phyloP scores from a whole-genome alignment of 1,140 invertebrate genomes.

The Hypsibius dujardini region DNA sequence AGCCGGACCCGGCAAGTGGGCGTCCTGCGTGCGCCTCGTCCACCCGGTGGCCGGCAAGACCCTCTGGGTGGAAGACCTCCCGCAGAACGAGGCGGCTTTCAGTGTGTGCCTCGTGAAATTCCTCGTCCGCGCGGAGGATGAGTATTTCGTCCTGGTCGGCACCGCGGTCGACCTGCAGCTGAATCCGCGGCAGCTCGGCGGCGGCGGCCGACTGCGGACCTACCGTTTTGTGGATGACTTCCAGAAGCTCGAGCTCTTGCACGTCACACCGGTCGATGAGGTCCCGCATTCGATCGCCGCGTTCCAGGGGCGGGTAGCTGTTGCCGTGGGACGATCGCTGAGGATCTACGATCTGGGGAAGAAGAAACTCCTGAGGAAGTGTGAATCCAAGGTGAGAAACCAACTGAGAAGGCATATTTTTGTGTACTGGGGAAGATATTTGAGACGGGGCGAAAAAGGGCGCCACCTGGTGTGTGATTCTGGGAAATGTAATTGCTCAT shows the following conservation, averaged over 20 bases:
- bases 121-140: conserved; percentile 47
- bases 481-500: too few species aligned
- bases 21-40: conserved; percentile 74
- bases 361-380: conserved; percentile 87
- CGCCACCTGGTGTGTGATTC: too few species aligned
- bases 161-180: conserved; percentile 75
- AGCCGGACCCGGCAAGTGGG: conserved; percentile 89
- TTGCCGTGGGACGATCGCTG: conserved; percentile 76
- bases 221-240: conserved; percentile 46
- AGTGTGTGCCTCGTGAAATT: conserved; percentile 56
- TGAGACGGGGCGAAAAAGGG: too few species aligned
- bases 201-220: conserved; percentile 36
- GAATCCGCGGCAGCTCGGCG: conserved; percentile 57
- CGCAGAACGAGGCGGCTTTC: conserved; percentile 90
- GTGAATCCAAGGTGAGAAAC: conserved; percentile 71
- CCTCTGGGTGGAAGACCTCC: conserved; percentile 57
- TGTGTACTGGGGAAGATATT: too few species aligned
- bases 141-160: conserved; percentile 60
- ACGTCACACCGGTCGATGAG: conserved; percentile 84
- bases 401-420: too few species aligned
- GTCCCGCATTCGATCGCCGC: conserved; percentile 68
- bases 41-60: conserved; percentile 69
- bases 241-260: conserved; percentile 66
- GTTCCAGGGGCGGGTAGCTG: conserved; percentile 75
- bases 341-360: conserved; percentile 91